These are phyloP conservation scores for Morelia viridis DNA, from an alignment of 2,797 vertebrate genomes.

Conservation along the genomic window DNA sequence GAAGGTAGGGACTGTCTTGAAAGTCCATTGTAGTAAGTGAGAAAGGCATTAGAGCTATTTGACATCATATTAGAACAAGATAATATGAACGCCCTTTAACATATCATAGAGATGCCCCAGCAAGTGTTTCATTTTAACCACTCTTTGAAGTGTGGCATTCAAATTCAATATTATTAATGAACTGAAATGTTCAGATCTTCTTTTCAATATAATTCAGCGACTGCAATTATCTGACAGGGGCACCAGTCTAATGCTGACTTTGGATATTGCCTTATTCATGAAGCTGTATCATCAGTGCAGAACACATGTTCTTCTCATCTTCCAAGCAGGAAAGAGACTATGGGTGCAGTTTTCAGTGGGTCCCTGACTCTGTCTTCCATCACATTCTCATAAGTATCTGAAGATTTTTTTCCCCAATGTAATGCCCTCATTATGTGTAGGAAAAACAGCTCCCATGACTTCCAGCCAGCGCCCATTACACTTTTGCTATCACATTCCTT, in stretches of 20 bases:
- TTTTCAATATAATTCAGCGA: neutral
- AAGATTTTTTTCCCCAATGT: too few species aligned
- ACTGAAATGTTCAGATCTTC: neutral
- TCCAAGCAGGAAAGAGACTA: neutral
- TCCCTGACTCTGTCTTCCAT: neutral
- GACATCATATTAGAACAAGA: neutral
- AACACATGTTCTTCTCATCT: neutral
- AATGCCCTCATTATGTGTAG: neutral
- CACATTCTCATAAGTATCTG: neutral
- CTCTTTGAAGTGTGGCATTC: neutral
- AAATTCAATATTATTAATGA: conserved; percentile 2
- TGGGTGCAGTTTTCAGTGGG: neutral
- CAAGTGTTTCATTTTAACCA: neutral
- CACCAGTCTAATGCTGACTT: neutral
- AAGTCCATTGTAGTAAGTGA: neutral
- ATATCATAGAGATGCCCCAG: neutral
- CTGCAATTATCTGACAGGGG: neutral
- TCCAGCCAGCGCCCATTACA: neutral
- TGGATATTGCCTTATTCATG: neutral
- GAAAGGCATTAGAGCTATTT: neutral
- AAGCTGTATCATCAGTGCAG: neutral
- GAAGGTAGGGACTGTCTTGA: neutral
- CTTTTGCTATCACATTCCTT: neutral
- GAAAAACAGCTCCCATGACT: neutral
- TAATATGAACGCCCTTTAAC: neutral